Evolutionary conservation across 1,140 invertebrate species (phyloP).

Genomic region (Bombus pascuorum): DNA sequence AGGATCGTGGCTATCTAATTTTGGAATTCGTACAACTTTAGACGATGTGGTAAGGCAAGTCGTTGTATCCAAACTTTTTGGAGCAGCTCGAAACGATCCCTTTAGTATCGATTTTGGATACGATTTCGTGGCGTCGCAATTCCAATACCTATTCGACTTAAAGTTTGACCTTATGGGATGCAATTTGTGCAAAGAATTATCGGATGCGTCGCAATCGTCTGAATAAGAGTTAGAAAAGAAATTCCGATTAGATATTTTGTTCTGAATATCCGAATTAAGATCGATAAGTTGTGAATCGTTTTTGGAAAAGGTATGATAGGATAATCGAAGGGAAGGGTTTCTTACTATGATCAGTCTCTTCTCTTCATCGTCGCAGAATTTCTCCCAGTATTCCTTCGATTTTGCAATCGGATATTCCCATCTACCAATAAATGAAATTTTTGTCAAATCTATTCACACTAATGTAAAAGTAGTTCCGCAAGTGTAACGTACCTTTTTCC

Average conservation of each 20-base stretch:
- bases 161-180: not conserved
- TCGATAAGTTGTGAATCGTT: not conserved
- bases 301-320: conserved; percentile 33
- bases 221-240: not conserved
- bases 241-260: not conserved
- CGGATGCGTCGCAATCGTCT: not conserved
- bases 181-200: conserved; percentile 40
- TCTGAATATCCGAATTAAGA: not conserved
- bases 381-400: conserved; percentile 64
- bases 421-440: conserved; percentile 48
- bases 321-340: conserved; percentile 46
- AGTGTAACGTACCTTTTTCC: conserved; percentile 36
- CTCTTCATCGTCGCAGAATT: conserved; percentile 61
- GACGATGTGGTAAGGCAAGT: not conserved
- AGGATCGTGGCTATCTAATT: conserved; percentile 56
- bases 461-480: not conserved
- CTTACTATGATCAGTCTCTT: conserved; percentile 65
- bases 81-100: not conserved
- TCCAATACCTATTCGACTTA: not conserved
- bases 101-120: not conserved
- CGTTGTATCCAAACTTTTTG: conserved; percentile 18
- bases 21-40: conserved; percentile 52
- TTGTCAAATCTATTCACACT: not conserved
- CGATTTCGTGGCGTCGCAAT: not conserved
- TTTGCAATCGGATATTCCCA: conserved; percentile 64